Base-by-base conservation (phyloP, 2,797 vertebrate genomes). In the Enteromius anoplus region DNA sequence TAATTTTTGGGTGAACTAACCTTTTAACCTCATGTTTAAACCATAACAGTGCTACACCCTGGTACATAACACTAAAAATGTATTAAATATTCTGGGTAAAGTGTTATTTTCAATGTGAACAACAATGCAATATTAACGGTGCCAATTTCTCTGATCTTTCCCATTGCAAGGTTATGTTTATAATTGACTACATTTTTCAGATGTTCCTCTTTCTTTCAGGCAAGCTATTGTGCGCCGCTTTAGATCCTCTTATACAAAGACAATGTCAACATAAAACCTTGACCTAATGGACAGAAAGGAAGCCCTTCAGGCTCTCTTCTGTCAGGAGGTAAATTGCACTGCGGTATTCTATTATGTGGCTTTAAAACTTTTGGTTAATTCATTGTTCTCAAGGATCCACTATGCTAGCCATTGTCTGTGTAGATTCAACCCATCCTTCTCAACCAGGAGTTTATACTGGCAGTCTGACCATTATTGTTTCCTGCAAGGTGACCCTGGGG, bases 321-420 rank as follows among this genome's bases (percentile, higher is more conserved):
- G 86, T 88, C 89, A 82, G 89, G 87, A 92, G 93, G 92, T 92
- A 89, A 92, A 95, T 94, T 94, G 93, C 90, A 88, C 89, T 81
- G 80, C 80, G 11, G 87, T 92, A 91, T 94, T 94, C 91, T 91
- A 93, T 93, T 93, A 91, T 82, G 84, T 91, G 90, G 84, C 90
- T 87, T 85, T 87, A 86, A 85, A 80, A 89, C 83, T 86, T 89
- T 89, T 55, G 66, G 88, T 89, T 90, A 87, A 94, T 89, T 94
- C 91, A 92, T 92, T 94, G 92, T 94, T 92, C 90, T 86, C 87
- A 78, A 85, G 78, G 85, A 89, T 88, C 85, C 90, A 91, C 87
- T 69, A 76, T 85, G 84, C 82, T 83, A 64, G 62, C 78, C 60
- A 58, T 85, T 78, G 86, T 88, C 89, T 91, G 89, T 86, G 90